phyloP scores from a whole-genome alignment of 1,140 invertebrate species.

The Tetragonula clypearis region DNA sequence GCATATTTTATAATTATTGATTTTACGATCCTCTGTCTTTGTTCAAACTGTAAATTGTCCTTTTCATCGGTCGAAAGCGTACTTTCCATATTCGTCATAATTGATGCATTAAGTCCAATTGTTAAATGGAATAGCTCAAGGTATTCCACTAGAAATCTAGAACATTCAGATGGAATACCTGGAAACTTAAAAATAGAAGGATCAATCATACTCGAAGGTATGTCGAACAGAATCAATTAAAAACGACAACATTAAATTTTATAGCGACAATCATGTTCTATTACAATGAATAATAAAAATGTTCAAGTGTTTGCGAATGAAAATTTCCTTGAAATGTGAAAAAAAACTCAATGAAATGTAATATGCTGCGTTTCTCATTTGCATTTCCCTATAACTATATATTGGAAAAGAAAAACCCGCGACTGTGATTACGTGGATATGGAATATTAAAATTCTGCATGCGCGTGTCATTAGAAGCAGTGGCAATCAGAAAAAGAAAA shows the following conservation, averaged over 20 bases:
- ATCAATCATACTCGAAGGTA: background rate
- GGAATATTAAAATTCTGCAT: too few relatives aligned
- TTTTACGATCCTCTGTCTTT: background rate
- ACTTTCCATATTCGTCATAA: background rate
- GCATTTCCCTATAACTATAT: background rate
- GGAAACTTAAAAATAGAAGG: background rate
- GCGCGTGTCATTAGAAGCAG: background rate
- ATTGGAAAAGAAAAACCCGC: background rate
- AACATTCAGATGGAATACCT: background rate
- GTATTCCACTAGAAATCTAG: background rate
- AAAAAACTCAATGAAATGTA: background rate
- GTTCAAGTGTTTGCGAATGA: background rate
- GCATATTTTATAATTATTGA: background rate
- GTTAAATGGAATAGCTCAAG: background rate
- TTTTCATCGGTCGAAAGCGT: too few relatives aligned
- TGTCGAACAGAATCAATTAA: background rate
- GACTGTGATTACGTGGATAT: too few relatives aligned
- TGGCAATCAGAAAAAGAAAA: background rate
- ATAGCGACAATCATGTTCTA: background rate
- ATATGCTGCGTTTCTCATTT: background rate
- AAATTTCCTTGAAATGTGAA: background rate
- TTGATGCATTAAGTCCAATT: background rate
- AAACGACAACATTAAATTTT: background rate
- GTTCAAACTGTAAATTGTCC: background rate
- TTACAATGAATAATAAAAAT: background rate